phyloP scores from a whole-genome alignment of 2,113 vertebrate genomes.

The Forbesichthys papilliferus region DNA sequence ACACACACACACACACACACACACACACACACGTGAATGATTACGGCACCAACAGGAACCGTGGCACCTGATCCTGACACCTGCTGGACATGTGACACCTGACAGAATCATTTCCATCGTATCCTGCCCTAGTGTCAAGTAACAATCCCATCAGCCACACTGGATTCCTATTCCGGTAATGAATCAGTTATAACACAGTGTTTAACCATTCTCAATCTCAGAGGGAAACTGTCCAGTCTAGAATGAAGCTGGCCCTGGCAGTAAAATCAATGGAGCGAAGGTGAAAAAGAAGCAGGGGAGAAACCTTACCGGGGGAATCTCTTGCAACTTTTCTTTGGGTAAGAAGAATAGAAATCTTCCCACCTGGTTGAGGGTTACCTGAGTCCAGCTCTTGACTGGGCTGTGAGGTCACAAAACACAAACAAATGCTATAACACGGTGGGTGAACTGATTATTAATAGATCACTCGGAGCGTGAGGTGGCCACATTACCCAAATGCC shows the following conservation, averaged over 20 bases:
- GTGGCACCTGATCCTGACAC: constrained; percentile 49
- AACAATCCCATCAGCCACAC: constrained; percentile 38
- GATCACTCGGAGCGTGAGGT: background rate
- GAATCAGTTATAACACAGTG: constrained; percentile 15
- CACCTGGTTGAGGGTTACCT: constrained; percentile 69
- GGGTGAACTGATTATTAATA: background rate
- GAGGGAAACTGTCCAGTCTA: background rate
- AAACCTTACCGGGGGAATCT: constrained; percentile 68
- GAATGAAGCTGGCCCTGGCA: background rate
- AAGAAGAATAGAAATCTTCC: constrained; percentile 79
- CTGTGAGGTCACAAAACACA: constrained; percentile 45
- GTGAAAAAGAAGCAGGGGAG: background rate
- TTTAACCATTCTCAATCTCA: background rate
- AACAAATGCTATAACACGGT: background rate
- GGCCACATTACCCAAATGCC: constrained; percentile 68
- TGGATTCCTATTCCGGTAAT: constrained; percentile 11
- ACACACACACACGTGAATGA: constrained; percentile 1
- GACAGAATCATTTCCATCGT: constrained; percentile 50
- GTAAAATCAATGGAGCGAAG: background rate
- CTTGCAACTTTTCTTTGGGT: constrained; percentile 54
- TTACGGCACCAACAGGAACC: constrained; percentile 29
- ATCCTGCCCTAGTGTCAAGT: constrained; percentile 35
- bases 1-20: background rate
- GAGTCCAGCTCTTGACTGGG: constrained; percentile 68
- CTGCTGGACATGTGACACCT: constrained; percentile 41